Evolutionary conservation across 2,113 vertebrate species (phyloP), one percentile per base, ranked within the genome.

Genomic region (Hiodon alosoides): DNA sequence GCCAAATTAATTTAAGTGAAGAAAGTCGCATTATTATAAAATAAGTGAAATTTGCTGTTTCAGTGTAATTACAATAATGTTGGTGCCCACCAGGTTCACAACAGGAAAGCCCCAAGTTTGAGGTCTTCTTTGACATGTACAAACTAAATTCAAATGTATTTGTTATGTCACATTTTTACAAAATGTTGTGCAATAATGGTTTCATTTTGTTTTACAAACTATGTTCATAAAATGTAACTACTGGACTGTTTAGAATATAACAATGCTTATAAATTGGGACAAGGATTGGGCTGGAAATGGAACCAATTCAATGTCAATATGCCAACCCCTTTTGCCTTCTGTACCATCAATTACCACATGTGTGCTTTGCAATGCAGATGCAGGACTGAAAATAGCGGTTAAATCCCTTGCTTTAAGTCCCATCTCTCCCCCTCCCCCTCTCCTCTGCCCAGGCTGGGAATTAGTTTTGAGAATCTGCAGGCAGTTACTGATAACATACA

Each of bases 281-380:
- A 79, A 76, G 73, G 46, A 50, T 52, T 68, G 59, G 67, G 71
- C 58, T 8, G 73, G 64, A 79, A 67, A 82, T 51, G 58, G 72
- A 14, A 71, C 47, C 72, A 58, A 73, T 11, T 77, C 59, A 13
- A 14, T 69, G 11, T 77, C 75, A 8, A 71, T 73, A 76, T 81
- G 78, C 81, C 79, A 83, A 17, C 54, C 76, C 78, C 54, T 50
- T 77, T 73, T 68, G 77, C 74, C 54, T 74, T 79, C 74, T 71
- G 74, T 55, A 76, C 72, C 80, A 78, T 81, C 79, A 81, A 76
- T 81, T 84, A 83, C 77, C 75, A 75, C 72, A 79, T 74, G 55
- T 81, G 71, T 81, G 79, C 76, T 86, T 83, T 83, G 83, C 84
- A 81, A 78, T 85, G 79, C 81, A 84, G 81, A 86, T 83, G 76